Evolutionary conservation across 2,797 vertebrate genomes (phyloP), one percentile per base, ranked within the genome.

Genomic region (Myotis pilosus): DNA sequence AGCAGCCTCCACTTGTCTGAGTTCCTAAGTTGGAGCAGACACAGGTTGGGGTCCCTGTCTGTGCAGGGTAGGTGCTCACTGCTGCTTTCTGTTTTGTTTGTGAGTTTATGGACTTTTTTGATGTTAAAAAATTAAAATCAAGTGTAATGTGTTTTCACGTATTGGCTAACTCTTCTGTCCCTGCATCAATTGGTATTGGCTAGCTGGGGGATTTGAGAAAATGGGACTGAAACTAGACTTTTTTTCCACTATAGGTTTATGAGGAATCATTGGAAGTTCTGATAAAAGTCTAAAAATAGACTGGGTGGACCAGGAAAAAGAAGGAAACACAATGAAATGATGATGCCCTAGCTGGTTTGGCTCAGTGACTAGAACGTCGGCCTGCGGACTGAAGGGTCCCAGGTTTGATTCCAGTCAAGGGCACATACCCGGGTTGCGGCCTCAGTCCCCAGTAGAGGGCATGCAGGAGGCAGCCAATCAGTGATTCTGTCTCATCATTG

Each of bases 211-310:
- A 86, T 91, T 91, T 92, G 64, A 91, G 86, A 93, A 94, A 72
- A 68, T 49, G n/a, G 47, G 55, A 41, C 68, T 81, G 84, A 87
- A 94, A 88, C 1, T 66, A 68, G 84, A 86, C 30, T 36, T 69
- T 57, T 66, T 66, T 78, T 12, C 53, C 7, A 6, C n/a, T 33
- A 0, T 66, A 81, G n/a, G 44, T 85, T 89, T 96, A 41, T 84
- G 10, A 87, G 55, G 91, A 76, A 20, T 87, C 72, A 25, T 36
- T 85, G 87, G 74, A 94, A 87, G 80, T 96, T 96, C 72, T 95
- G 93, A 57, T 93, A 92, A 62, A 83, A 90, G 87, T 87, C 89
- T 96, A 92, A 94, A 96, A 94, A 89, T 90, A 94, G 80, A 78
- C 51, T 47, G 28, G 55, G 53, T 44, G 51, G 81, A 80, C 80